phyloP scores from a whole-genome alignment of 2,888 invertebrate species.

The Octodonta nipae region DNA sequence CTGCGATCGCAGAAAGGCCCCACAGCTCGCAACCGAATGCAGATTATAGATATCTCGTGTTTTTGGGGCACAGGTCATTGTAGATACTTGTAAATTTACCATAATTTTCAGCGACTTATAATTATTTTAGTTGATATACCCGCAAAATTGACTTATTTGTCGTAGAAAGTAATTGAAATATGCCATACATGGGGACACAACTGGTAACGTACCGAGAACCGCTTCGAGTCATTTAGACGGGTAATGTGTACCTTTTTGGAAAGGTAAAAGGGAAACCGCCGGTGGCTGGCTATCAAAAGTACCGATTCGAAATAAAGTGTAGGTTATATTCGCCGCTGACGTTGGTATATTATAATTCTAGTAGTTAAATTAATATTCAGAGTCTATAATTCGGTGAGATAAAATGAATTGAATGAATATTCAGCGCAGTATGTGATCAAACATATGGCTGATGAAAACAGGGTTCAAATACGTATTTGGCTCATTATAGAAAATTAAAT shows the following conservation, averaged over 20 bases:
- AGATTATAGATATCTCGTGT: constrained; percentile 8
- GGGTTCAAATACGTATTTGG: no score
- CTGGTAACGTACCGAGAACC: constrained; percentile 7
- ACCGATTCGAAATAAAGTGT: no score
- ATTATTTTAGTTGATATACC: constrained; percentile 12
- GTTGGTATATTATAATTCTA: no score
- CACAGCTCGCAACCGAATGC: constrained; percentile 5
- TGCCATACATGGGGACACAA: constrained; percentile 15
- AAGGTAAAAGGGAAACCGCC: constrained; percentile 5
- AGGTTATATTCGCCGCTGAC: no score
- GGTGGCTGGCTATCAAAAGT: no score
- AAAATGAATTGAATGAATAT: no score
- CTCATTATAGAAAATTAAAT: no score
- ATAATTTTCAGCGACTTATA: constrained; percentile 7
- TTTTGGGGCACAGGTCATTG: constrained; percentile 12
- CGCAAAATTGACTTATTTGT: constrained; percentile 7
- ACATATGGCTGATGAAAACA: no score
- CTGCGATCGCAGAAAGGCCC: background rate
- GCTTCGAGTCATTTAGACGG: constrained; percentile 5
- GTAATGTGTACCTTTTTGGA: constrained; percentile 3
- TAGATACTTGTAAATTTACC: constrained; percentile 3
- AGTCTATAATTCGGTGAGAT: no score
- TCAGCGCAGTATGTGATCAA: no score
- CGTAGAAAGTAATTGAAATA: constrained; percentile 13
- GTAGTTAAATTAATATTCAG: no score